phyloP scores from a whole-genome alignment of 2,113 vertebrate species.

The Passerina amoena region DNA sequence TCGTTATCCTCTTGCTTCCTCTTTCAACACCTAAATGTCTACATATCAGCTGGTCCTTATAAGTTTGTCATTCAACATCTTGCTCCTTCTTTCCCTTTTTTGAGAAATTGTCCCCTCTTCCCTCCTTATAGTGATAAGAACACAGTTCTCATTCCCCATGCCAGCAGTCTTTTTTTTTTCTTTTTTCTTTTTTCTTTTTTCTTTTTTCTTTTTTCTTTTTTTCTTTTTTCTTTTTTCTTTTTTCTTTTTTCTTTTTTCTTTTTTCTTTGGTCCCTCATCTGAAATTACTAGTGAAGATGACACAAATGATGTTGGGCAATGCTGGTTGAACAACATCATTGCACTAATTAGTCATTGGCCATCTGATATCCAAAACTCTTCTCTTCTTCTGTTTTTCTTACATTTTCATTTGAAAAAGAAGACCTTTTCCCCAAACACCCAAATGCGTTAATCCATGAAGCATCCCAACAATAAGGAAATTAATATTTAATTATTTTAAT shows the following conservation, averaged over 20 bases:
- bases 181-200: no score
- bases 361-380: background rate
- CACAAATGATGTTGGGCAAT: background rate
- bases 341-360: background rate
- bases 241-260: no score
- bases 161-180: background rate
- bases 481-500: conserved; percentile 36
- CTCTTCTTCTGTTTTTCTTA: background rate
- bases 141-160: background rate
- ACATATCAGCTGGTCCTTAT: background rate
- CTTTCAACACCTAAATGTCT: background rate
- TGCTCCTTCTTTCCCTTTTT: background rate
- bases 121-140: background rate
- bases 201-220: no score
- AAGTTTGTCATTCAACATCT: background rate
- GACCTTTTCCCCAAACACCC: background rate
- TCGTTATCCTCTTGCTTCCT: background rate
- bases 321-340: background rate
- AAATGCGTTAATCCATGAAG: background rate
- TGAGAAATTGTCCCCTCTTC: background rate
- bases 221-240: no score
- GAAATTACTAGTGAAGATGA: background rate
- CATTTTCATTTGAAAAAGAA: background rate
- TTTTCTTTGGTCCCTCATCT: background rate
- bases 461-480: conserved; percentile 13